Evolutionary conservation across 2,797 vertebrate genomes (phyloP).

Genomic region (Iguana delicatissima): DNA sequence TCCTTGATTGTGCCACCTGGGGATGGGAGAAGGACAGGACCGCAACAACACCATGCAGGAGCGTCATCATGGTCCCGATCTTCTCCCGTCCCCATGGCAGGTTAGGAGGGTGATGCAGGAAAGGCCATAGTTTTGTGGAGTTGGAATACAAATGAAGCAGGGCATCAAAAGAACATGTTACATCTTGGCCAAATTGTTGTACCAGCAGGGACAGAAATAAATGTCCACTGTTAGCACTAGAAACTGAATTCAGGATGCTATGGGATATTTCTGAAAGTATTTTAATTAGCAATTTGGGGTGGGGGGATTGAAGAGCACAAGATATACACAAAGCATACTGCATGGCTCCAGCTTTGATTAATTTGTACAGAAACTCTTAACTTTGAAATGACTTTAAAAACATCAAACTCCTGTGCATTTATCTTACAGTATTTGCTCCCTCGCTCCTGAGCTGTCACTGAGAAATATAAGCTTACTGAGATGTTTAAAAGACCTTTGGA

Average conservation of each 20-base stretch:
- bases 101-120: too few relatives aligned
- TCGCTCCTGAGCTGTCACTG: not conserved
- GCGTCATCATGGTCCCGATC: too few relatives aligned
- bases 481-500: slow-evolving; percentile 27
- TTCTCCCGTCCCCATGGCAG: too few relatives aligned
- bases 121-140: not conserved
- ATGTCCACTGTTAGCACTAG: not conserved
- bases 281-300: not conserved
- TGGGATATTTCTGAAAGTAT: not conserved
- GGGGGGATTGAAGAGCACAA: not conserved
- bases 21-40: too few relatives aligned
- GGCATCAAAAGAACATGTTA: not conserved
- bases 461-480: slow-evolving; percentile 21
- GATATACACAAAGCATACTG: not conserved
- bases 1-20: too few relatives aligned
- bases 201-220: not conserved
- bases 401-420: slow-evolving; percentile 1
- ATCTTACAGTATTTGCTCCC: not conserved
- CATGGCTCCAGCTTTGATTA: not conserved
- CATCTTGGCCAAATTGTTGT: not conserved
- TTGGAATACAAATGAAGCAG: not conserved
- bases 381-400: slow-evolving; percentile 25
- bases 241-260: not conserved
- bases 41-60: too few relatives aligned
- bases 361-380: slow-evolving; percentile 23